Evolutionary conservation across 2,888 invertebrate species (phyloP).

Genomic region (Ormia ochracea): DNA sequence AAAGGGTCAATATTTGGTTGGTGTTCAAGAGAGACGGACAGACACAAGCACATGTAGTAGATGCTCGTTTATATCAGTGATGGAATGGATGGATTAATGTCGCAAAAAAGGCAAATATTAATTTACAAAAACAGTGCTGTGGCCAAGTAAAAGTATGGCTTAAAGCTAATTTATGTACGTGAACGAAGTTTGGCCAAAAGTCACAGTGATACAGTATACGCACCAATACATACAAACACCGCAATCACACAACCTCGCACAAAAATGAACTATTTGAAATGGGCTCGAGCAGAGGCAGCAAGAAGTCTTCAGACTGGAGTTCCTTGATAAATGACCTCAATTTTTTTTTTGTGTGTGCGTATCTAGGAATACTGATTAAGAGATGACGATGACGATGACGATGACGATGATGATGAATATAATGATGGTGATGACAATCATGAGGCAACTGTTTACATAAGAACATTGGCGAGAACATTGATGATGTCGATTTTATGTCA

Average conservation of each 20-base stretch:
- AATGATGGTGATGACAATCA: no score
- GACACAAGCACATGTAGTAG: not conserved
- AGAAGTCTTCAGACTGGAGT: slow-evolving; percentile 34
- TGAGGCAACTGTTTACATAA: not conserved
- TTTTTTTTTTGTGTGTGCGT: slow-evolving; percentile 16
- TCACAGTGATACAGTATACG: not conserved
- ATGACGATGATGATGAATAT: no score
- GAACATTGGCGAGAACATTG: not conserved
- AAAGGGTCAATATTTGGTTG: slow-evolving; percentile 3
- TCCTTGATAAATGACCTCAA: slow-evolving; percentile 61
- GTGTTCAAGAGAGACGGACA: not conserved
- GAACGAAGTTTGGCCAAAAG: not conserved
- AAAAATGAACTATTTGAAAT: not conserved
- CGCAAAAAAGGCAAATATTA: not conserved
- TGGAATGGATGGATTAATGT: not conserved
- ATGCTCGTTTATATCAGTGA: no score
- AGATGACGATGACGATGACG: not conserved
- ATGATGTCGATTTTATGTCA: slow-evolving; percentile 36
- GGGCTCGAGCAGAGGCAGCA: not conserved
- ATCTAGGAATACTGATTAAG: not conserved
- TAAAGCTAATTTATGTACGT: slow-evolving; percentile 7
- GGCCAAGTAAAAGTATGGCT: slow-evolving; percentile 6
- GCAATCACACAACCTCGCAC: no score
- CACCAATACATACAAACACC: no score
- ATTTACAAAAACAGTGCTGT: slow-evolving; percentile 7